Conservation (phyloP, 2,797 vertebrate species). For the Linurgus olivaceus region DNA sequence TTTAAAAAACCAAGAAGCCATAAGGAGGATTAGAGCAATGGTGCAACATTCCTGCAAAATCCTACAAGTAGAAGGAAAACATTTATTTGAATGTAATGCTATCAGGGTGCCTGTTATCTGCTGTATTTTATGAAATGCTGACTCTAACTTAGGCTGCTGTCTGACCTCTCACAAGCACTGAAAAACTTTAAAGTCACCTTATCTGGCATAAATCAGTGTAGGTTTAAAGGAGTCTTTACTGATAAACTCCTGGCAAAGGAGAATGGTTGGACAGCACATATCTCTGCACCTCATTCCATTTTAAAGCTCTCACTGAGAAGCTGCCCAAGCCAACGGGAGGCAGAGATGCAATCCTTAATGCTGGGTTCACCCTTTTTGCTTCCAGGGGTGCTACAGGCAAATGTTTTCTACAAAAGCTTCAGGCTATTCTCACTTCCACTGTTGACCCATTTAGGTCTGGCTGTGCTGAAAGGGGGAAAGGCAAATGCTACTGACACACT, state of each 20-base stretch:
- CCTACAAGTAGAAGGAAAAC: neutral
- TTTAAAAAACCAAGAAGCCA: neutral
- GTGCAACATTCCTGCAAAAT: neutral
- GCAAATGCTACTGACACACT: neutral
- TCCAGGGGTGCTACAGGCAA: neutral
- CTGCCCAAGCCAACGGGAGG: neutral
- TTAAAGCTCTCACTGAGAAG: neutral
- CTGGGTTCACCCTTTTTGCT: neutral
- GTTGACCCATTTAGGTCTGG: neutral
- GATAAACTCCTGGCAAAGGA: neutral
- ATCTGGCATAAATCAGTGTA: neutral
- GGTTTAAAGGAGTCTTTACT: neutral
- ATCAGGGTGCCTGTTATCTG: neutral
- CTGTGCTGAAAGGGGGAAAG: neutral
- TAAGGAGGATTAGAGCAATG: neutral
- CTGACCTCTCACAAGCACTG: neutral
- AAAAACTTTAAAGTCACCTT: neutral
- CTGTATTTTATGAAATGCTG: neutral
- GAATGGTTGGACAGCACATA: neutral
- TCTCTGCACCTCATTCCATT: neutral
- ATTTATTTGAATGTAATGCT: neutral
- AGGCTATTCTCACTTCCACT: neutral
- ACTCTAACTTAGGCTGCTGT: neutral
- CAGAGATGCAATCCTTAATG: accelerated
- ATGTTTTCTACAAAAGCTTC: neutral